These are phyloP conservation scores for Beaufortia kweichowensis DNA, from an alignment of 2,113 vertebrate species.

Conservation along the genomic window DNA sequence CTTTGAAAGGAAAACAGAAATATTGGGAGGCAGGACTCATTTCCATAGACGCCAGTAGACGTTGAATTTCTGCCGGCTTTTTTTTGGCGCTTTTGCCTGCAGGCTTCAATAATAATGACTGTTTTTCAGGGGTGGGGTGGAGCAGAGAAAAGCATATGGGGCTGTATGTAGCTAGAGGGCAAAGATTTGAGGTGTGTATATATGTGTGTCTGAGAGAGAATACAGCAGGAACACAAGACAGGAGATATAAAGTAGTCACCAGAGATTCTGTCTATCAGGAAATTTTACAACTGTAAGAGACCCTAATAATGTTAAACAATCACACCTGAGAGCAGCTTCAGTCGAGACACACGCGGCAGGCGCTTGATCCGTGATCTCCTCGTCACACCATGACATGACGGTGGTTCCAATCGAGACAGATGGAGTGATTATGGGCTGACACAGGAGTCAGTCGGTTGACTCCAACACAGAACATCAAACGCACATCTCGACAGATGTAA, in stretches of 20 bases:
- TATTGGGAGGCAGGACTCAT: slow-evolving; percentile 74
- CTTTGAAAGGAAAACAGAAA: slow-evolving; percentile 63
- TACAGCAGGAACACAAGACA: slow-evolving; percentile 34
- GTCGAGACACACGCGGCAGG: no score
- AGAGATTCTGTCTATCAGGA: slow-evolving; percentile 31
- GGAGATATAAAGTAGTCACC: slow-evolving; percentile 44
- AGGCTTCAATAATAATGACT: slow-evolving; percentile 71
- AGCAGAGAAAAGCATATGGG: slow-evolving; percentile 36
- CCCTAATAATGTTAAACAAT: slow-evolving; percentile 26
- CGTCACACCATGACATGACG: no score
- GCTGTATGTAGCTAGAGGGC: slow-evolving; percentile 25
- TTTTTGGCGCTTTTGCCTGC: slow-evolving; percentile 65
- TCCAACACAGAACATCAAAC: no score
- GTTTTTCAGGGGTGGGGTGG: slow-evolving; percentile 67
- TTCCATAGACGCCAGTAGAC: slow-evolving; percentile 74
- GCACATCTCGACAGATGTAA: no score
- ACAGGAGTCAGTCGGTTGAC: no score
- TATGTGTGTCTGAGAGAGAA: no score
- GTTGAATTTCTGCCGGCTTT: slow-evolving; percentile 63
- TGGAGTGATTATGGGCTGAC: no score
- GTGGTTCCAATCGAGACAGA: no score
- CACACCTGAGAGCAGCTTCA: no score
- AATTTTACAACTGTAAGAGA: not conserved
- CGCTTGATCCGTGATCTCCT: no score
- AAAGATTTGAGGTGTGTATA: no score